Percentiles rank a stretch among this genome's conserved stretches.
phyloP scores from a whole-genome alignment of 2,797 vertebrate genomes.

The Parauchenoglanis punctatus region DNA sequence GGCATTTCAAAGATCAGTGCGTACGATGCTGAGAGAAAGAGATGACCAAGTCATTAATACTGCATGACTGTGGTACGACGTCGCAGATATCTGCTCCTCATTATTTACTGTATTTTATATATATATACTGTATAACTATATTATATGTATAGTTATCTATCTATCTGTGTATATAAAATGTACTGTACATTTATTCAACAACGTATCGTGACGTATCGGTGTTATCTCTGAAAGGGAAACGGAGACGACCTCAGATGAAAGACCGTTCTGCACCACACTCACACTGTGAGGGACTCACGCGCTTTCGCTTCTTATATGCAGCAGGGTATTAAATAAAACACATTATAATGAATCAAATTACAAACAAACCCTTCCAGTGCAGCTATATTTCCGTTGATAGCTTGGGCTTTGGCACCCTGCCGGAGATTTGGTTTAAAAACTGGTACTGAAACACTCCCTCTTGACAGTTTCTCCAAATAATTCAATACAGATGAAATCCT shows the following conservation, averaged over 20 bases:
- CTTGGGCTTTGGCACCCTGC: not conserved
- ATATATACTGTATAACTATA: not conserved
- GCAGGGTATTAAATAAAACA: not conserved
- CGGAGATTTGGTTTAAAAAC: constrained; percentile 39
- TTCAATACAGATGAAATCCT: constrained; percentile 55
- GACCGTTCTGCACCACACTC: not conserved
- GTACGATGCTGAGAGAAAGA: constrained; percentile 17
- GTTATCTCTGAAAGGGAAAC: constrained; percentile 23
- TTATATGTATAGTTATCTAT: no score
- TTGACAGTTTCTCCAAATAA: constrained; percentile 39
- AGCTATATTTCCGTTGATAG: not conserved
- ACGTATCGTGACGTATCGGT: not conserved
- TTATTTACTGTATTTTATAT: not conserved
- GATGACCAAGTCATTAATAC: not conserved
- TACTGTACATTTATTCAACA: no score
- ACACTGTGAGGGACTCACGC: constrained; percentile 13
- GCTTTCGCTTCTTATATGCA: not conserved
- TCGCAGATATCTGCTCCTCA: not conserved
- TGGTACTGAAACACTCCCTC: not conserved
- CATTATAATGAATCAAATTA: constrained; percentile 7
- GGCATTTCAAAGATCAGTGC: constrained; percentile 29
- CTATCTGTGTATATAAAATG: no score
- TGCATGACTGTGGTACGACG: not conserved
- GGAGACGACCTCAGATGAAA: constrained; percentile 18
- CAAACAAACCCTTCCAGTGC: not conserved